phyloP scores from a whole-genome alignment of 92 coral and sea anemone genomes.

The Metridium senile region DNA sequence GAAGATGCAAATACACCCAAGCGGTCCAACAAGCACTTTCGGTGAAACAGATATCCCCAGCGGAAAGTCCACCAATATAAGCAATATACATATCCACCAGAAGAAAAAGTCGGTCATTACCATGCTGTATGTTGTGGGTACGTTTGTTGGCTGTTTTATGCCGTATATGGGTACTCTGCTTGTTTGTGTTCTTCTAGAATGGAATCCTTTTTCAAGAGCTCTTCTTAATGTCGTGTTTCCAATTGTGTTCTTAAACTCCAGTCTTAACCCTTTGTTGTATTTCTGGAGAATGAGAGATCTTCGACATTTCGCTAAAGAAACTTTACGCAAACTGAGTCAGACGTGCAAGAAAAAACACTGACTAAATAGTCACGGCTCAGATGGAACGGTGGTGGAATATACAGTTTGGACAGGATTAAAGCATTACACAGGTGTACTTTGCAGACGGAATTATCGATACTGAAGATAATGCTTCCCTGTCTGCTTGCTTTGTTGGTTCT shows the following conservation, averaged over 20 bases:
- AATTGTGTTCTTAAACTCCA: constrained; percentile 23
- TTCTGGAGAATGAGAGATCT: constrained; percentile 21
- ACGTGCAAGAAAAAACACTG: not conserved
- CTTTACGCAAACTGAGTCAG: not conserved
- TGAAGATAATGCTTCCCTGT: too few species aligned
- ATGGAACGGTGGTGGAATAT: too few species aligned
- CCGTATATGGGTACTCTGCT: constrained; percentile 7
- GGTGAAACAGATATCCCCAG: not conserved
- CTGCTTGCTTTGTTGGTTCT: too few species aligned
- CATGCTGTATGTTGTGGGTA: constrained; percentile 21
- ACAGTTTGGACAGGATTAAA: too few species aligned
- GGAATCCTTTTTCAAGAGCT: constrained; percentile 30
- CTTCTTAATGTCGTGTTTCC: constrained; percentile 25
- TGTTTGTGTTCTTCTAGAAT: constrained; percentile 14
- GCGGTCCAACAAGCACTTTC: not conserved
- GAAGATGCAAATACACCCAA: constrained; percentile 17
- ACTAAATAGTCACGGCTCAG: too few species aligned
- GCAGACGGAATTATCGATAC: too few species aligned
- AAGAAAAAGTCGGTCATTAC: constrained; percentile 25
- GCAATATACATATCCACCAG: constrained; percentile 1
- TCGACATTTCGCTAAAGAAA: constrained; percentile 1
- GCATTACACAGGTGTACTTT: too few species aligned
- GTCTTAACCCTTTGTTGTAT: constrained; percentile 22
- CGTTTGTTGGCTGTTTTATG: constrained; percentile 8
- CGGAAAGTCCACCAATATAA: not conserved